Evolutionary conservation across 2,113 vertebrate genomes (phyloP), one percentile per base, ranked within the genome.

Genomic region (Heloderma charlesbogerti): DNA sequence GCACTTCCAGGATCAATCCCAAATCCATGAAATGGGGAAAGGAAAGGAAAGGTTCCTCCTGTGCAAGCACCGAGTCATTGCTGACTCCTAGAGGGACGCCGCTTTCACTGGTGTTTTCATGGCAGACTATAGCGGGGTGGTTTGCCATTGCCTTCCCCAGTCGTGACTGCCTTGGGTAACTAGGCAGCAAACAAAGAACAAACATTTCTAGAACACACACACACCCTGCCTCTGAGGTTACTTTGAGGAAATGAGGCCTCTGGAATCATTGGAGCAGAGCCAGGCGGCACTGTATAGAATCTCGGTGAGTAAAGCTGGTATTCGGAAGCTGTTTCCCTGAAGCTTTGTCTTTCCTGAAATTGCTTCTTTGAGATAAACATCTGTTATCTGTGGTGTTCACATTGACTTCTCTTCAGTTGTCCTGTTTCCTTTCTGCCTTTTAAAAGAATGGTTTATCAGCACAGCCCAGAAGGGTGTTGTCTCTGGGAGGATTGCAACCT

Each of bases 401-500:
- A 94, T 29, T 20, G 34, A 79, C 93, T 93, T 93, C 89, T 79
- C 77, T 88, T 96, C 91, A 83, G 85, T 93, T 80, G 79, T 80
- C 84, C 92, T 74, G 87, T 94, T 97, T 98, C 97, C 97, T 96
- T 95, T 97, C 81, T 93, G 92, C 12, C n/a, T 66, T 31, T 93
- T 90, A 75, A 91, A 88, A 94, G 84, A 92, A 72, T 0, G 69
- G 94, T 92, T 96, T 95, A 96, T 93, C 94, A 92, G 72, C 71
- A 2, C 63, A 94, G 80, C 92, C 94, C 97, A 91, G 93, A 86
- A 83, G 91, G 90, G 94, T 67, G 96, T 93, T 94, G 92, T 71
- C 93, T 93, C 20, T 0, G 91, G 60, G 91, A 90, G 95, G 51
- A 94, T 94, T 95, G 72, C 67, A 91, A 78, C 92, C 86, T 93